A percentile compares a stretch with the other conserved stretches of the same genome.
Evolutionary conservation across 2,888 invertebrate genomes (phyloP).

Genomic region (Cataglyphis rosenhaueri): DNA sequence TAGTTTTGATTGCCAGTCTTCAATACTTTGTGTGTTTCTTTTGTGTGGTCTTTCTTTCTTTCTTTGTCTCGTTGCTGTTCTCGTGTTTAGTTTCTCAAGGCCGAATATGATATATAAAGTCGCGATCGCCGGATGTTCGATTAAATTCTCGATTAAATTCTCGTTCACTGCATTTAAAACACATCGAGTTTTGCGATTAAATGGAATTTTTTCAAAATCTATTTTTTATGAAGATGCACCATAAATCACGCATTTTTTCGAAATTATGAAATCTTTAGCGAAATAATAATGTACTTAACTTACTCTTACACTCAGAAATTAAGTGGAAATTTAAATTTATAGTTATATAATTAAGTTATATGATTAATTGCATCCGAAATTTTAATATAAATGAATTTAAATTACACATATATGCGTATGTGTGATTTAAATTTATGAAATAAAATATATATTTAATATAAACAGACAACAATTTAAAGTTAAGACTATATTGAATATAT

Average conservation of each 20-base stretch:
- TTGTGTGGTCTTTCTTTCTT: constrained; percentile 57
- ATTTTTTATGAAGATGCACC: background rate
- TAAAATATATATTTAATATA: background rate
- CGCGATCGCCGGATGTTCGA: constrained; percentile 50
- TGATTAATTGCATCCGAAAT: background rate
- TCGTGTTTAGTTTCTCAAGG: constrained; percentile 27
- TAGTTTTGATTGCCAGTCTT: constrained; percentile 83
- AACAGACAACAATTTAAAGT: background rate
- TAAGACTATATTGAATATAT: background rate
- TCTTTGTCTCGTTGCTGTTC: constrained; percentile 46
- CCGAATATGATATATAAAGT: background rate
- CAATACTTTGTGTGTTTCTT: constrained; percentile 69
- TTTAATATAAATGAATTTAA: background rate
- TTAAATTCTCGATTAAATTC: constrained; percentile 53
- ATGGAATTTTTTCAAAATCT: background rate
- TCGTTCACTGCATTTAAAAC: background rate
- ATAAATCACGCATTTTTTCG: background rate
- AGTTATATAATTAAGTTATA: background rate
- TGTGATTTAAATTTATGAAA: too few species aligned
- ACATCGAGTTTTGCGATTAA: background rate
- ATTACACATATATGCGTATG: background rate
- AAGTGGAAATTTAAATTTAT: background rate
- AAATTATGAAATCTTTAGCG: background rate
- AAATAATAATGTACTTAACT: background rate
- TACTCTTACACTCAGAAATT: background rate